phyloP scores from a whole-genome alignment of 1,140 invertebrate genomes.

The Oreohelix idahoensis region DNA sequence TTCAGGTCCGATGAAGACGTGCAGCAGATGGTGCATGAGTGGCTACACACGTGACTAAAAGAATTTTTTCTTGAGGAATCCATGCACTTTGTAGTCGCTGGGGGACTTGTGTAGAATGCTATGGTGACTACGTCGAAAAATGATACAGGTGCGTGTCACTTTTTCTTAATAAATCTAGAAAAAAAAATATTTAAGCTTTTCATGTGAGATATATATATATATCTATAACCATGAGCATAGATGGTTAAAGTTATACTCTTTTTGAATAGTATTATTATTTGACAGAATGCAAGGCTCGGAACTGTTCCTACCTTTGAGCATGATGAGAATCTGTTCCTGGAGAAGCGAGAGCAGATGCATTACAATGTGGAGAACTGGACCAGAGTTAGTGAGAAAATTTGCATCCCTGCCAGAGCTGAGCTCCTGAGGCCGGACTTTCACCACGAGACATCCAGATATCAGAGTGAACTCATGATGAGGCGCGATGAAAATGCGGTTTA shows the following conservation, averaged over 20 bases:
- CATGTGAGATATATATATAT: too few relatives aligned
- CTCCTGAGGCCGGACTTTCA: conserved; percentile 67
- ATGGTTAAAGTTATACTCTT: not conserved
- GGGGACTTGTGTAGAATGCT: too few relatives aligned
- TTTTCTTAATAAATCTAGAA: too few relatives aligned
- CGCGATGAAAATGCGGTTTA: conserved; percentile 47
- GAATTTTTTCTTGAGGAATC: too few relatives aligned
- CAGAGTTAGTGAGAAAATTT: conserved; percentile 66
- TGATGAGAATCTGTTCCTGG: conserved; percentile 71
- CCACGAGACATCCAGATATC: conserved; percentile 68
- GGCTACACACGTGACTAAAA: too few relatives aligned
- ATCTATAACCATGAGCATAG: not conserved
- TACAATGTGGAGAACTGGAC: conserved; percentile 71
- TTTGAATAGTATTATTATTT: conserved; percentile 9
- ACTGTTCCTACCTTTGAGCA: conserved; percentile 71
- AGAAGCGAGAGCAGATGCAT: conserved; percentile 71
- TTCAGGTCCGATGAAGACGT: too few relatives aligned
- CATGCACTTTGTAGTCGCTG: too few relatives aligned
- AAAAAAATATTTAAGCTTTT: too few relatives aligned
- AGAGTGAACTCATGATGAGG: conserved; percentile 68
- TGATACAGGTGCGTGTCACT: too few relatives aligned
- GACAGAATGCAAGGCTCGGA: conserved; percentile 70
- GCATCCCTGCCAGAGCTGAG: conserved; percentile 56
- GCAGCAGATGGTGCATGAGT: too few relatives aligned
- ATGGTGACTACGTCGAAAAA: too few relatives aligned